Evolutionary conservation across 1,140 invertebrate genomes (phyloP), one percentile per base, ranked within the genome.

Genomic region (Lycorma delicatula): DNA sequence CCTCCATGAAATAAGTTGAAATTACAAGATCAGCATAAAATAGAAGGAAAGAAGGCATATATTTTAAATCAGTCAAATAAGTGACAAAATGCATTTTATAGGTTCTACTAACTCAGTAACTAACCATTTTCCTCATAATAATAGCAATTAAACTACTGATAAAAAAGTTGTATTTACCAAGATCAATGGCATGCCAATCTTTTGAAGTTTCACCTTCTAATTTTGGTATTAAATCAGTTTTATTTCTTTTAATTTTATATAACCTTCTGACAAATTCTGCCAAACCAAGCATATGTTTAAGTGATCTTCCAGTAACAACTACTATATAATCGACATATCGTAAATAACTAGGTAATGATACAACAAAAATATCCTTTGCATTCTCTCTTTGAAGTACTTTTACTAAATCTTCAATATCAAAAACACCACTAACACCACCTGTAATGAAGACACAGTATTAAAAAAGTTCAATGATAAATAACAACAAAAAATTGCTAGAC

Each of bases 181-280:
- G 78, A 79, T 97, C 93, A 67, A 97, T 67, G 29, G 91, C 91
- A 64, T 91, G 79, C 93, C 93, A 97, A 61, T 92, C 60, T n/a
- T 34, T 77, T 74, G 44, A 80, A 82, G 52, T 79, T 73, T 82
- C 75, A 22, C 91, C 91, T 76, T 93, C 89, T 61, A 93, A 78
- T 63, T 75, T 80, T 2, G 91, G 84, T 63, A 87, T 75, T 22
- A 70, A 60, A 71, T 95, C 92, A 36, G 65, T 73, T 52, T 72
- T 67, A 51, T 77, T 60, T 52, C 76, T 81, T 69, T 90, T 91
- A 27, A 78, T 74, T 74, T 93, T 93, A 66, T 84, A 94, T 47
- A 87, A 76, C 71, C 81, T 87, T 38, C 84, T 78, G 1, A 96
- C 76, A 71, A 88, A 87, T 58, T 84, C 78, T 9, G 85, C 81